A percentile compares a stretch with the other conserved stretches of the same genome.
Conservation (phyloP, 2,888 invertebrate species). For the Rhopalosiphum nymphaeae region DNA sequence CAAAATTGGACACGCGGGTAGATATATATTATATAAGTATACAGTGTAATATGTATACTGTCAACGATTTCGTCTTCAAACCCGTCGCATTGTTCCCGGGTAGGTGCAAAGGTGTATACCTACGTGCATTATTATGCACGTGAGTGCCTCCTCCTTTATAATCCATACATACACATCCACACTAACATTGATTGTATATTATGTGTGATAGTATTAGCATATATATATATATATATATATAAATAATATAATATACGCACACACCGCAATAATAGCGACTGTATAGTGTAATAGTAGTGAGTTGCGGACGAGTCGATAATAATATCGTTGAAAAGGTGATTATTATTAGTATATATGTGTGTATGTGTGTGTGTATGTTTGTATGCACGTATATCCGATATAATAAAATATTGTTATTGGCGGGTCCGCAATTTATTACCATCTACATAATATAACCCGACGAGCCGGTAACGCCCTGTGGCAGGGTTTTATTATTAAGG, state of each 20-base stretch:
- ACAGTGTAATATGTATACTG: background rate
- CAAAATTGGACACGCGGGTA: conserved; percentile 35
- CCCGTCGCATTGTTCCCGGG: background rate
- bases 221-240: background rate
- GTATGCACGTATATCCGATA: background rate
- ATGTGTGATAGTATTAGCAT: background rate
- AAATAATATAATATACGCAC: background rate
- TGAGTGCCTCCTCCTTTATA: background rate
- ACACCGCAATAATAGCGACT: background rate
- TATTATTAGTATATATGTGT: background rate
- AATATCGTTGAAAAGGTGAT: conserved; percentile 41
- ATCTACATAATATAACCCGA: background rate
- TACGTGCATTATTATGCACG: background rate
- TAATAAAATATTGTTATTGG: conserved; percentile 10
- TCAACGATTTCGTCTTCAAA: conserved; percentile 4
- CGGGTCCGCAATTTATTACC: conserved; percentile 32
- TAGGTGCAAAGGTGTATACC: background rate
- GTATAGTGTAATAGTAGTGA: background rate
- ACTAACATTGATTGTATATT: background rate
- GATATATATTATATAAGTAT: background rate
- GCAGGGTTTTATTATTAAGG: background rate
- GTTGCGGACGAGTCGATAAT: conserved; percentile 35
- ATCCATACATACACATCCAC: background rate
- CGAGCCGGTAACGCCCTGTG: conserved; percentile 44
- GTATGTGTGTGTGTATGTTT: background rate